phyloP scores from a whole-genome alignment of 1,140 invertebrate species.

The Ylistrum balloti region DNA sequence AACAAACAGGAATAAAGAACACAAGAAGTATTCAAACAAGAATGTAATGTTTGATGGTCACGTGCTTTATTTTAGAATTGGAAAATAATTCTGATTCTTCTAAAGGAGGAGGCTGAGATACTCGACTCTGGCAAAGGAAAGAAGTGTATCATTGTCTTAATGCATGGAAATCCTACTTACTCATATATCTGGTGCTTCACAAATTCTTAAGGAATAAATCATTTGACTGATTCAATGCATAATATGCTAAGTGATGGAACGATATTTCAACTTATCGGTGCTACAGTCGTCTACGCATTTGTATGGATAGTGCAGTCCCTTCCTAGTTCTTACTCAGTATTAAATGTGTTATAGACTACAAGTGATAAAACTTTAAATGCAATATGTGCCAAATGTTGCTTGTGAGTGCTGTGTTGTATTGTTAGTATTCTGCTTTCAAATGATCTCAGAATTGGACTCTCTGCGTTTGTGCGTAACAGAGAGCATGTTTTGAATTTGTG shows the following conservation, averaged over 20 bases:
- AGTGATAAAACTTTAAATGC: neutral
- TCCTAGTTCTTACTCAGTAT: neutral
- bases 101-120: neutral
- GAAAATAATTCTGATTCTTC: neutral
- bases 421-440: neutral
- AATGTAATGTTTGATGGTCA: neutral
- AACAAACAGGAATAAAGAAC: neutral
- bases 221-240: neutral
- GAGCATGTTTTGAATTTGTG: neutral
- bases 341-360: constrained; percentile 1
- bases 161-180: neutral
- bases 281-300: neutral
- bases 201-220: neutral
- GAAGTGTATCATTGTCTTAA: neutral
- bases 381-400: neutral
- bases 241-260: neutral
- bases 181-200: neutral
- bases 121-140: neutral
- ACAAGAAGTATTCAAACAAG: neutral
- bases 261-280: neutral
- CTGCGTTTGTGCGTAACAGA: neutral
- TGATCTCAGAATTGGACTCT: neutral
- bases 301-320: neutral
- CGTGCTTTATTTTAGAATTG: neutral
- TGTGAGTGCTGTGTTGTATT: neutral